Percentiles rank a stretch among this genome's conserved stretches.
Conservation (phyloP, 1,140 invertebrate species). For the Heliconius himera region DNA sequence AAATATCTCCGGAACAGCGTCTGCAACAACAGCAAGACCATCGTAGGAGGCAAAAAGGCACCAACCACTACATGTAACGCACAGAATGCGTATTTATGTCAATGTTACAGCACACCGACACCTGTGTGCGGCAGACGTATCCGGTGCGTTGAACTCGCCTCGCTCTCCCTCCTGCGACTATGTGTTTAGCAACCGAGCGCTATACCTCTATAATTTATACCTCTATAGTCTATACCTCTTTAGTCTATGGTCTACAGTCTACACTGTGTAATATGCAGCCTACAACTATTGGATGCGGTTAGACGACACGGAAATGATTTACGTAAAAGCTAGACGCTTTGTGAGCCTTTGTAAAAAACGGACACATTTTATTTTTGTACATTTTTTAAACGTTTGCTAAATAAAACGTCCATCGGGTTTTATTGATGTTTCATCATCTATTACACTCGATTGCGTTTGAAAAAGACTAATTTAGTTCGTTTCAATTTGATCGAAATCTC, state of each 20-base stretch:
- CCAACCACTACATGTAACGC: conserved; percentile 23
- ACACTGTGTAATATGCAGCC: background rate
- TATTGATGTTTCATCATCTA: conserved; percentile 8
- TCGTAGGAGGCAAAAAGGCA: conserved; percentile 26
- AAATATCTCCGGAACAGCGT: background rate
- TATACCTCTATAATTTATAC: background rate
- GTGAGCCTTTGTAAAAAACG: conserved; percentile 22
- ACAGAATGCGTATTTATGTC: conserved; percentile 68
- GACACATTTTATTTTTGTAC: conserved; percentile 18
- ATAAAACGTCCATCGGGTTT: background rate
- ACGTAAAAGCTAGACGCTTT: conserved; percentile 35
- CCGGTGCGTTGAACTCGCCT: conserved; percentile 73
- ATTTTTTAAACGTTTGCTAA: conserved; percentile 7
- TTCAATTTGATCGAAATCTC: background rate
- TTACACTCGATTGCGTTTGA: background rate
- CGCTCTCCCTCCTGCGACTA: conserved; percentile 43
- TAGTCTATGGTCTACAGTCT: background rate
- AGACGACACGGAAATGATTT: conserved; percentile 42
- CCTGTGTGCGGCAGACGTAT: conserved; percentile 70
- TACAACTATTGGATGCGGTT: conserved; percentile 32
- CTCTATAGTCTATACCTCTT: background rate
- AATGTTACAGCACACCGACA: conserved; percentile 70
- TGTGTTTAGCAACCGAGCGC: conserved; percentile 21
- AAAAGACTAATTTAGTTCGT: background rate
- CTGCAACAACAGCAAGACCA: background rate